phyloP scores from a whole-genome alignment of 1,140 invertebrate species.

The Meteorus sp. region DNA sequence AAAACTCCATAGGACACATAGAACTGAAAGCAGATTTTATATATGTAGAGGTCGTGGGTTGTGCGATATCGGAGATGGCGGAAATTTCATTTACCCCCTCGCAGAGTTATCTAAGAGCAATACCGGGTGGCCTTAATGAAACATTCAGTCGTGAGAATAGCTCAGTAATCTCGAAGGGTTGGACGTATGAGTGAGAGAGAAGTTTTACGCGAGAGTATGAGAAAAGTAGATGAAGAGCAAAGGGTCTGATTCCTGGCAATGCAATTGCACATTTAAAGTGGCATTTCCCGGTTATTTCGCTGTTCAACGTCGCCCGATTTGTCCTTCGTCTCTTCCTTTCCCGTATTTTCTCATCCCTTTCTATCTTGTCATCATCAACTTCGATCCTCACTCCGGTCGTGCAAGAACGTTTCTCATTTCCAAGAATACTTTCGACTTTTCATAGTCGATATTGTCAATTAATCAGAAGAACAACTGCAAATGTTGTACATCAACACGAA shows the following conservation, averaged over 20 bases:
- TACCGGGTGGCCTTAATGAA: constrained; percentile 61
- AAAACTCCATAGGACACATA: neutral
- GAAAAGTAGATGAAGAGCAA: constrained; percentile 39
- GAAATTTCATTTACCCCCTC: constrained; percentile 62
- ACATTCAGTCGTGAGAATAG: constrained; percentile 61
- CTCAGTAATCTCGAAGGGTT: constrained; percentile 60
- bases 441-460: no score
- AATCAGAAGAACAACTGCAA: no score
- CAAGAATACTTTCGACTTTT: no score
- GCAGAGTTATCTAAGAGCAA: constrained; percentile 62
- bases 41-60: constrained; percentile 34
- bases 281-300: constrained; percentile 57
- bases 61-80: constrained; percentile 60
- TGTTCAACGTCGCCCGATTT: constrained; percentile 44
- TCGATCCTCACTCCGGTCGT: no score
- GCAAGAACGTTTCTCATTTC: no score
- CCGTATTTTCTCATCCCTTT: neutral
- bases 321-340: constrained; percentile 8
- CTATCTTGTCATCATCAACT: neutral
- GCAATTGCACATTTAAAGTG: constrained; percentile 61
- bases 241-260: constrained; percentile 58
- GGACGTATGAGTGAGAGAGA: constrained; percentile 33
- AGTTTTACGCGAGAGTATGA: constrained; percentile 15
- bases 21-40: constrained; percentile 47
- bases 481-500: no score